Conservation (phyloP, 2,888 invertebrate species). For the Drosophila picticornis region DNA sequence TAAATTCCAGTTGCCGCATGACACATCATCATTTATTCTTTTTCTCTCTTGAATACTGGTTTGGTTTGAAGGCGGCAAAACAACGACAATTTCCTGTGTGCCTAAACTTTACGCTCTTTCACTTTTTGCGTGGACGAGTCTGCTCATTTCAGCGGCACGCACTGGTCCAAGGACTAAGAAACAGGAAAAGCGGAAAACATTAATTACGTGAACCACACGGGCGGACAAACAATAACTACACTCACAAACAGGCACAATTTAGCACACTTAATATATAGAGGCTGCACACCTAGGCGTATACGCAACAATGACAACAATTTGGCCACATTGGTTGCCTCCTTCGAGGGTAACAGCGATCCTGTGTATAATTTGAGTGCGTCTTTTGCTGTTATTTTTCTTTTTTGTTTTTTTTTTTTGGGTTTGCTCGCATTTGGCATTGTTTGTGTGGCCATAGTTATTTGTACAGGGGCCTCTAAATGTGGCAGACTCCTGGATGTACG, state of each 20-base stretch:
- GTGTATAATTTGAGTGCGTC: slow-evolving; percentile 64
- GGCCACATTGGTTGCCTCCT: slow-evolving; percentile 46
- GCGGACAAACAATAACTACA: slow-evolving; percentile 22
- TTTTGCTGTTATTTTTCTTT: slow-evolving; percentile 18
- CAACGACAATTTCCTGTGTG: slow-evolving; percentile 69
- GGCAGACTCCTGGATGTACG: slow-evolving; percentile 4
- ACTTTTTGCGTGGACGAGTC: slow-evolving; percentile 32
- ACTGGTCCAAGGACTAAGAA: slow-evolving; percentile 3
- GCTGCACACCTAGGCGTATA: slow-evolving; percentile 56
- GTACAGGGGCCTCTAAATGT: slow-evolving; percentile 39
- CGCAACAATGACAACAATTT: slow-evolving; percentile 55
- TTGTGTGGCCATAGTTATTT: slow-evolving; percentile 64
- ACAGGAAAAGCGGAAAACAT: slow-evolving; percentile 55
- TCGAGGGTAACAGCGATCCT: slow-evolving; percentile 21
- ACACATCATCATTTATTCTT: not conserved
- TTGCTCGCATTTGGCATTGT: slow-evolving; percentile 43
- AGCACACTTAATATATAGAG: slow-evolving; percentile 13
- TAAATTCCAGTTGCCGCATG: not conserved
- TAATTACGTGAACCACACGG: slow-evolving; percentile 61
- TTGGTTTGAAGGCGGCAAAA: slow-evolving; percentile 60
- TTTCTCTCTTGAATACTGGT: slow-evolving; percentile 8
- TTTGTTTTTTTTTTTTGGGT: not conserved
- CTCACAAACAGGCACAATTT: slow-evolving; percentile 18
- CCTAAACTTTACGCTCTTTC: slow-evolving; percentile 57
- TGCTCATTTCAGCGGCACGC: slow-evolving; percentile 8